These are phyloP conservation scores for Mamestra brassicae DNA, from an alignment of 2,888 invertebrate species.

Conservation along the genomic window DNA sequence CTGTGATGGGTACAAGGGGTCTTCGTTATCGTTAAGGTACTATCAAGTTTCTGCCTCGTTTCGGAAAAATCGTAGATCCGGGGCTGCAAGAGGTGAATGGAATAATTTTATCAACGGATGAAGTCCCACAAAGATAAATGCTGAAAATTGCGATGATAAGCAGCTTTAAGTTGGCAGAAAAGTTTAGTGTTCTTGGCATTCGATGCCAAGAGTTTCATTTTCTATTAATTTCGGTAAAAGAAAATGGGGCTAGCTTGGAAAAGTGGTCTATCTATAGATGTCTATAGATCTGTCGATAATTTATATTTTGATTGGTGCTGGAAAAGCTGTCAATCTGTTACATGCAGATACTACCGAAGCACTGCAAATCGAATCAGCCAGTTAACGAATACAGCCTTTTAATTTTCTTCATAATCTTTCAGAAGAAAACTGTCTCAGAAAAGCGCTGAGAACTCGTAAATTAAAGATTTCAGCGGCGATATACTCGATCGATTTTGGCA, in stretches of 20 bases:
- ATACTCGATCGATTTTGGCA: constrained; percentile 68
- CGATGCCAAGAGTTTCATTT: not conserved
- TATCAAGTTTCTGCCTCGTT: too few relatives aligned
- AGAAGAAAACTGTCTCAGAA: constrained; percentile 21
- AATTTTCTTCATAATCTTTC: not conserved
- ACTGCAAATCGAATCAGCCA: not conserved
- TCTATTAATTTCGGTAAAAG: not conserved
- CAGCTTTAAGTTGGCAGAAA: not conserved
- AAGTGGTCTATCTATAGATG: not conserved
- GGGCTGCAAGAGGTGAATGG: not conserved
- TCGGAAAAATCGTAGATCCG: too few relatives aligned
- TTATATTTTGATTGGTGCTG: not conserved
- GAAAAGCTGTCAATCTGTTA: not conserved
- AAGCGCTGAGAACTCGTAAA: constrained; percentile 39
- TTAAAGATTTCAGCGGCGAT: constrained; percentile 29
- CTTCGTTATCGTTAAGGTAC: too few relatives aligned
- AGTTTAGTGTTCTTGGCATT: not conserved
- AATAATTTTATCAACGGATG: not conserved
- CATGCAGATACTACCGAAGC: too few relatives aligned
- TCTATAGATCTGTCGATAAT: not conserved
- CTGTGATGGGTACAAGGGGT: too few relatives aligned
- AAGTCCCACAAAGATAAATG: not conserved
- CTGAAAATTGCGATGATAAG: not conserved
- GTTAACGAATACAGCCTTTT: not conserved
- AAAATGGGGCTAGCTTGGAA: not conserved